Evolutionary conservation across 2,113 vertebrate genomes (phyloP), one percentile per base, ranked within the genome.

Genomic region (Rhynchomys soricoides): DNA sequence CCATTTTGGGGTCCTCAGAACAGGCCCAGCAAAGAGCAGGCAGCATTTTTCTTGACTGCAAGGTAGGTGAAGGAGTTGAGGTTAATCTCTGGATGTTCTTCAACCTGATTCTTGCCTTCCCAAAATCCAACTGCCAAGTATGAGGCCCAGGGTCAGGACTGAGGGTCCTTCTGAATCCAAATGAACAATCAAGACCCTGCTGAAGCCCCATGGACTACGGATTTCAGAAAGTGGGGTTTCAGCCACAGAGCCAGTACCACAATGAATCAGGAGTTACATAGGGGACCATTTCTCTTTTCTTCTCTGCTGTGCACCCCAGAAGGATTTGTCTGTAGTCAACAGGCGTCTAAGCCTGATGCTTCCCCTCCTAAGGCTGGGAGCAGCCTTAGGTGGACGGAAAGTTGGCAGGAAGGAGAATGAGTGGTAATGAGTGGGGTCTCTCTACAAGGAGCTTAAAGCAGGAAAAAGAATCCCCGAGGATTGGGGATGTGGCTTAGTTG

Each of bases 251-350:
- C 21, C 68, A 45, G 57, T 71, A 45, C 95, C 79, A 55, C 57
- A 89, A 70, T 87, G 93, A 96, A 94, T 96, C 95, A 90, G 70
- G 86, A 82, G 79, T 52, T 9, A 19, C 31, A 81, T 91, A 73
- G n/a, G 29, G 40, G 37, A 34, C 86, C 77, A 77, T 2, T 45
- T 82, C 78, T 24, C 11, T 12, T 52, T 55, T 62, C 13, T 34
- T 91, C 52, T 96, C 77, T 73, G 52, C 59, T 50, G 5, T 17
- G n/a, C 5, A n/a, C 57, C 70, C 57, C 11, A n/a, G 40, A 5
- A 21, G n/a, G 15, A 40, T 11, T 10, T 29, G 62, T 57, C n/a
- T 64, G 50, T 3, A 8, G 66, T 16, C 62, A 74, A n/a, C 8
- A 9, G 68, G 45, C 37, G 71, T 68, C 43, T 5, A 40, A 64